These are phyloP conservation scores for Yponomeuta malinellus DNA, from an alignment of 2,888 invertebrate genomes.

Conservation along the genomic window DNA sequence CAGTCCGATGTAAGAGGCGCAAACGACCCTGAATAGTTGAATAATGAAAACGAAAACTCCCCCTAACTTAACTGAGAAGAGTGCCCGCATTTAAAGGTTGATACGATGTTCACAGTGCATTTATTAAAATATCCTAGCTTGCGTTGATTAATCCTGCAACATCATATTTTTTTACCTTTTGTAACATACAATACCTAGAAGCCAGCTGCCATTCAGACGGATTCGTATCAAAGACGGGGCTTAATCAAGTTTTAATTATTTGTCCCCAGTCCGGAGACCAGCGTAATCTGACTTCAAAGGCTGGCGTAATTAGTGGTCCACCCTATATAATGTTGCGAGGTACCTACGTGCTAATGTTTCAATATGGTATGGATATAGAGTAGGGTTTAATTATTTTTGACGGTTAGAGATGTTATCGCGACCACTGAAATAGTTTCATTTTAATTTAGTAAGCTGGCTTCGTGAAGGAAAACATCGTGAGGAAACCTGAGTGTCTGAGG, in stretches of 20 bases:
- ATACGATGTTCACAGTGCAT: too few species aligned
- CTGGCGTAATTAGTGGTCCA: slow-evolving; percentile 10
- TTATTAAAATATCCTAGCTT: neutral
- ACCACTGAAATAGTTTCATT: too few species aligned
- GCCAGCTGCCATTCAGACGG: neutral
- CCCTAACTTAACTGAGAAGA: too few species aligned
- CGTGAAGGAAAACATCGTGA: too few species aligned
- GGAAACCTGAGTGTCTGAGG: too few species aligned
- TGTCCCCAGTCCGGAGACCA: neutral
- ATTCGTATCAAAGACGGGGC: slow-evolving; percentile 9
- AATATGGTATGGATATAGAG: neutral
- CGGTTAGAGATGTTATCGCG: too few species aligned
- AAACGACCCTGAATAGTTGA: too few species aligned
- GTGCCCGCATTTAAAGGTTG: too few species aligned
- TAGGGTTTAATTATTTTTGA: neutral
- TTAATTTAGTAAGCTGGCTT: too few species aligned
- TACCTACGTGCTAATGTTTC: neutral
- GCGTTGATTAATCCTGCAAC: neutral
- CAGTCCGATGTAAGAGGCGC: too few species aligned
- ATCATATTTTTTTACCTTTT: neutral
- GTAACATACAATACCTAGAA: neutral
- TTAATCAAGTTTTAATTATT: slow-evolving; percentile 15
- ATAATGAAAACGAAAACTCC: too few species aligned
- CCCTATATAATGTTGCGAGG: neutral
- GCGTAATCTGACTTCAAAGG: slow-evolving; percentile 15